These are phyloP conservation scores for Oriolus oriolus DNA, from an alignment of 2,113 vertebrate genomes.

Conservation along the genomic window DNA sequence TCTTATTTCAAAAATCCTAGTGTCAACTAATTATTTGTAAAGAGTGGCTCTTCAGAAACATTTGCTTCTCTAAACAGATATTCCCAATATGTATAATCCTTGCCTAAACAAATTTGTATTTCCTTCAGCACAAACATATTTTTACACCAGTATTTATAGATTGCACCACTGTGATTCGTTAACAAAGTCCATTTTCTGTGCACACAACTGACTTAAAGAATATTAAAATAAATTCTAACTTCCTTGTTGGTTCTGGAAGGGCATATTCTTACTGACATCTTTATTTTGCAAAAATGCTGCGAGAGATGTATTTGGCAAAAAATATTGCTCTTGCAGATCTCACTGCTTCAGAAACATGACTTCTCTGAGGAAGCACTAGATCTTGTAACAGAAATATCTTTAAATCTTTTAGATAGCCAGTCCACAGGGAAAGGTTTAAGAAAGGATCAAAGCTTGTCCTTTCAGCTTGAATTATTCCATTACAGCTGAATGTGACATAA, in stretches of 20 bases:
- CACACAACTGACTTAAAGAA: background rate
- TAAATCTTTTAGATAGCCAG: constrained; percentile 83
- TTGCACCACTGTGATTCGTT: background rate
- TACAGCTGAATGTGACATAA: constrained; percentile 88
- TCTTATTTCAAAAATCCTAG: constrained; percentile 6
- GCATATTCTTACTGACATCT: constrained; percentile 42
- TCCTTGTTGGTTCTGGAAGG: background rate
- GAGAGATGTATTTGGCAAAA: constrained; percentile 57
- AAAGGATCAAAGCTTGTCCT: constrained; percentile 87
- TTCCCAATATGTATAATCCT: background rate
- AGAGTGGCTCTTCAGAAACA: background rate
- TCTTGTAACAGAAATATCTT: constrained; percentile 84
- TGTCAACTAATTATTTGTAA: background rate
- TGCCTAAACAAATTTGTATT: constrained; percentile 26
- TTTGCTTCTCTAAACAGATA: background rate
- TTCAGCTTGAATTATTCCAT: constrained; percentile 88
- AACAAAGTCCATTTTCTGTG: constrained; percentile 1
- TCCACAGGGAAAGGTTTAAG: constrained; percentile 85
- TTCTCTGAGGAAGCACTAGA: constrained; percentile 79
- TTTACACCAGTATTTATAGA: background rate
- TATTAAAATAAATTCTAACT: background rate
- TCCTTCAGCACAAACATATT: background rate
- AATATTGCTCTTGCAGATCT: constrained; percentile 66
- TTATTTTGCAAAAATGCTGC: constrained; percentile 49
- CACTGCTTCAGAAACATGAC: constrained; percentile 68